Conservation (phyloP, 2,113 vertebrate species). For the Chaetodon trifascialis region DNA sequence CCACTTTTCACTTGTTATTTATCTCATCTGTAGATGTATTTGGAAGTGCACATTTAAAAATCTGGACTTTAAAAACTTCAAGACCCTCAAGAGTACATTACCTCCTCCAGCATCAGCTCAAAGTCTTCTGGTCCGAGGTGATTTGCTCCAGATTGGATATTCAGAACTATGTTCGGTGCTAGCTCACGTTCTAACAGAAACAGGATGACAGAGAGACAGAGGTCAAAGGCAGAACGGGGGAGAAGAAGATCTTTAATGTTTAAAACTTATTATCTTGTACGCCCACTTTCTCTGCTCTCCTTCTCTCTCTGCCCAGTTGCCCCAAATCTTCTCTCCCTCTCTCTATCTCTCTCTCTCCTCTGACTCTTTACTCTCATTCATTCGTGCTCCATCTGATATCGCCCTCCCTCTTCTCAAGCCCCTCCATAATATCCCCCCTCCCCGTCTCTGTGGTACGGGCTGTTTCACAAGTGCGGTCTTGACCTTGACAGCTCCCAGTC, state of each 20-base stretch:
- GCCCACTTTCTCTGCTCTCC: constrained; percentile 8
- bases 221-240: background rate
- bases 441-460: constrained; percentile 60
- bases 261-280: constrained; percentile 53
- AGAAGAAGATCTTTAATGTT: constrained; percentile 29
- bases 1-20: too few relatives aligned
- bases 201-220: background rate
- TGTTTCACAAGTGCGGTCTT: constrained; percentile 83
- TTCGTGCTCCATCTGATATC: constrained; percentile 49
- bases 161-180: constrained; percentile 86
- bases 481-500: constrained; percentile 85
- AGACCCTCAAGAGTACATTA: constrained; percentile 58
- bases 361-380: constrained; percentile 30
- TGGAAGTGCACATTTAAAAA: background rate
- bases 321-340: background rate
- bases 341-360: background rate
- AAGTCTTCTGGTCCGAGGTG: constrained; percentile 87
- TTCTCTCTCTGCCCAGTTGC: constrained; percentile 1
- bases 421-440: constrained; percentile 35
- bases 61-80: background rate
- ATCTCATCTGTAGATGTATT: background rate
- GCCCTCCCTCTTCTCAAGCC: constrained; percentile 26
- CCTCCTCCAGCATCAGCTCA: constrained; percentile 90
- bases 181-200: constrained; percentile 79
- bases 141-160: constrained; percentile 88